These are phyloP conservation scores for Morelia viridis DNA, from an alignment of 2,797 vertebrate species.

Conservation along the genomic window DNA sequence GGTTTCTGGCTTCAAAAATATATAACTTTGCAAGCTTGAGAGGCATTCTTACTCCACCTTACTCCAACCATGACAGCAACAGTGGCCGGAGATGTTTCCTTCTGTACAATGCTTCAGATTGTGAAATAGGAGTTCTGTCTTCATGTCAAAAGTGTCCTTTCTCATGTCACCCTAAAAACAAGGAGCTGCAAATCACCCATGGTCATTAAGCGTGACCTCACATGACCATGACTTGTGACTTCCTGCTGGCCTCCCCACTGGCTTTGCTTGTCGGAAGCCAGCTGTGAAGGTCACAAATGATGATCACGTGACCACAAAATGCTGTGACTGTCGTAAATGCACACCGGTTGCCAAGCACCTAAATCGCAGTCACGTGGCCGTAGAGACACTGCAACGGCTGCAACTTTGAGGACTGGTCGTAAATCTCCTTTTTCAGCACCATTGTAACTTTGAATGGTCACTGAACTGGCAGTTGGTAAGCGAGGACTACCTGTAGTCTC, in stretches of 20 bases:
- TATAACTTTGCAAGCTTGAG: too few relatives aligned
- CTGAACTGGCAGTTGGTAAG: background rate
- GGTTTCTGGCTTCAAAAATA: too few relatives aligned
- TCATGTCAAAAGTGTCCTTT: background rate
- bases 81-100: background rate
- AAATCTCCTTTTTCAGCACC: background rate
- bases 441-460: background rate
- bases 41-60: background rate
- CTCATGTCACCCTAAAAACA: background rate
- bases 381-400: background rate
- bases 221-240: too few relatives aligned
- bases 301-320: background rate
- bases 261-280: too few relatives aligned
- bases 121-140: background rate
- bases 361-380: background rate
- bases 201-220: too few relatives aligned
- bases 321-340: background rate
- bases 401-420: background rate
- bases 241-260: too few relatives aligned
- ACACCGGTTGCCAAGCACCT: background rate
- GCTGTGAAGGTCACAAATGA: too few relatives aligned
- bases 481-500: background rate
- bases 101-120: background rate
- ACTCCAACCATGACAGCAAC: background rate
- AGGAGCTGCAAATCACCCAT: too few relatives aligned